Conservation (phyloP, 2,113 vertebrate species). For the Cheilinus undulatus region DNA sequence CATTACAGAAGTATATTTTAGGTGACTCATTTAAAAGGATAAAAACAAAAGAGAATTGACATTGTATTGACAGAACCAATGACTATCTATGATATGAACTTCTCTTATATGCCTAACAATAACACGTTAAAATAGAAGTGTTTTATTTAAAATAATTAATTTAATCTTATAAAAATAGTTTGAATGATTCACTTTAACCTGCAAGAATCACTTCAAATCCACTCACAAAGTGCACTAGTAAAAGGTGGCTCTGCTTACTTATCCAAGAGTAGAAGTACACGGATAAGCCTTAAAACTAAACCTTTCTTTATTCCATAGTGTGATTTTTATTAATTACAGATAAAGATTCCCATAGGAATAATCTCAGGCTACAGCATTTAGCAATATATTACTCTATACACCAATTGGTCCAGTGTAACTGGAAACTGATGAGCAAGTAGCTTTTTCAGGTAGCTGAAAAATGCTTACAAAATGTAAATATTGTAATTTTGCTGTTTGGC, state of each 20-base stretch:
- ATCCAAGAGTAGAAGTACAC: conserved; percentile 3
- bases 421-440: conserved; percentile 5
- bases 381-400: not conserved
- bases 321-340: conserved; percentile 23
- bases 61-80: not conserved
- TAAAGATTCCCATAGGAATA: not conserved
- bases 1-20: conserved; percentile 41
- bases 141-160: not conserved
- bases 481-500: not conserved
- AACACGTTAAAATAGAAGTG: too few relatives aligned
- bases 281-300: conserved; percentile 58
- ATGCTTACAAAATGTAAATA: not conserved
- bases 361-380: not conserved
- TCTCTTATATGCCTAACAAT: not conserved
- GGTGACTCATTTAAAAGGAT: conserved; percentile 18
- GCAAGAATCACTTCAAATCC: conserved; percentile 37
- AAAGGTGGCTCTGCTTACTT: conserved; percentile 32
- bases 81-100: conserved; percentile 11
- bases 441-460: not conserved
- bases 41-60: not conserved
- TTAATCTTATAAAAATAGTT: conserved; percentile 58
- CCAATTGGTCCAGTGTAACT: conserved; percentile 43
- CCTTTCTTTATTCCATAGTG: conserved; percentile 29
- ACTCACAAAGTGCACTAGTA: conserved; percentile 53
- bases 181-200: conserved; percentile 38